Percentiles rank a stretch among this genome's conserved stretches.
Evolutionary conservation across 2,113 vertebrate genomes (phyloP).

Genomic region (Heterotis niloticus): DNA sequence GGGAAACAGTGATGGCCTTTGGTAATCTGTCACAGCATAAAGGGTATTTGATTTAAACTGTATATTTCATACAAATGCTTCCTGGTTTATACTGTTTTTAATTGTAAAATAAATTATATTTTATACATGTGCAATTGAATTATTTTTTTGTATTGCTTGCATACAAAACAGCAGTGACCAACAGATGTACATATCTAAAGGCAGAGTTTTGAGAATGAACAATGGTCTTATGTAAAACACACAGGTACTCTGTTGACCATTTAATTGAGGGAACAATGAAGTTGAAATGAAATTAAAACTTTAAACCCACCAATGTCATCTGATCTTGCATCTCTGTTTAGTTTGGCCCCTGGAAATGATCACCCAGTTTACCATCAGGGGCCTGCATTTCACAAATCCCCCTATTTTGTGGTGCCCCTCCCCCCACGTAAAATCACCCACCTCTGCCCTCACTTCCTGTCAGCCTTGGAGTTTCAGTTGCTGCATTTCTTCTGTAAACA

Average conservation of each 20-base stretch:
- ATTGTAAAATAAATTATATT: slow-evolving; percentile 39
- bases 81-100: slow-evolving; percentile 43
- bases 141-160: neutral
- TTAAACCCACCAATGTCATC: neutral
- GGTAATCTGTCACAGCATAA: too few species aligned
- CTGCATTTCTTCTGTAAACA: slow-evolving; percentile 43
- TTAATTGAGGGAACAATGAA: neutral
- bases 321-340: neutral
- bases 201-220: slow-evolving; percentile 7
- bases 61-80: neutral
- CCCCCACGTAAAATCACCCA: neutral
- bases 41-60: neutral
- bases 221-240: neutral
- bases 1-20: neutral
- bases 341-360: neutral
- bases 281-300: neutral
- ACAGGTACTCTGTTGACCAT: neutral
- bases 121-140: slow-evolving; percentile 45
- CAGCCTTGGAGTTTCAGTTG: slow-evolving; percentile 42
- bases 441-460: slow-evolving; percentile 40
- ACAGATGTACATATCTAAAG: slow-evolving; percentile 17
- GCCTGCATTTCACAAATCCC: neutral
- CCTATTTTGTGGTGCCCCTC: neutral
- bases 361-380: neutral
- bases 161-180: slow-evolving; percentile 1